These are phyloP conservation scores for Ptychobarbus kaznakovi DNA, from an alignment of 2,797 vertebrate genomes.

Conservation along the genomic window DNA sequence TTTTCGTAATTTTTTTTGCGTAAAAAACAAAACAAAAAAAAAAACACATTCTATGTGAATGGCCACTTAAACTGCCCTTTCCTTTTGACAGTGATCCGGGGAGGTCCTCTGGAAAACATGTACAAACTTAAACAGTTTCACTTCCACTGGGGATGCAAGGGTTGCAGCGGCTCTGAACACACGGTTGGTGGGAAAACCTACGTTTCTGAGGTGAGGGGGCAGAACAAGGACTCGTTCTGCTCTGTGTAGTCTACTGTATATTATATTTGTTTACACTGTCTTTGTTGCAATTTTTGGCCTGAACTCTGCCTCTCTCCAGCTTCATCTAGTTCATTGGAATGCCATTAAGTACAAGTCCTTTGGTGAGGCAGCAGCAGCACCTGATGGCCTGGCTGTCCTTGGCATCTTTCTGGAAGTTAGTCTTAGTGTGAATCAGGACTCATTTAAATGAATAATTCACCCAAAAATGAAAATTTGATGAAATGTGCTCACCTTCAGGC, in stretches of 20 bases:
- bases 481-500: not conserved
- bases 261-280: not conserved
- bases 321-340: slow-evolving; percentile 98
- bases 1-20: not conserved
- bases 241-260: not conserved
- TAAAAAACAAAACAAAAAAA: not conserved
- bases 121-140: slow-evolving; percentile 96
- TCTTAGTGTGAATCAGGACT: not conserved
- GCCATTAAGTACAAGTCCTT: slow-evolving; percentile 89
- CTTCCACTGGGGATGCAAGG: slow-evolving; percentile 95
- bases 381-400: slow-evolving; percentile 92
- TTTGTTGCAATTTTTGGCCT: not conserved
- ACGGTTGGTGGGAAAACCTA: slow-evolving; percentile 88
- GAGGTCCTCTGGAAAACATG: slow-evolving; percentile 88
- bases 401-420: slow-evolving; percentile 94
- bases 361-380: slow-evolving; percentile 84
- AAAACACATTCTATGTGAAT: not conserved
- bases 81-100: slow-evolving; percentile 81
- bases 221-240: not conserved
- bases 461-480: not conserved
- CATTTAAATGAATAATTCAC: not conserved
- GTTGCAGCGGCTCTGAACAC: slow-evolving; percentile 89
- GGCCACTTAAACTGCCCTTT: slow-evolving; percentile 25
- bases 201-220: slow-evolving; percentile 86
- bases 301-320: slow-evolving; percentile 70